Conservation (phyloP, 2,797 vertebrate species). For the Oreochromis mossambicus region DNA sequence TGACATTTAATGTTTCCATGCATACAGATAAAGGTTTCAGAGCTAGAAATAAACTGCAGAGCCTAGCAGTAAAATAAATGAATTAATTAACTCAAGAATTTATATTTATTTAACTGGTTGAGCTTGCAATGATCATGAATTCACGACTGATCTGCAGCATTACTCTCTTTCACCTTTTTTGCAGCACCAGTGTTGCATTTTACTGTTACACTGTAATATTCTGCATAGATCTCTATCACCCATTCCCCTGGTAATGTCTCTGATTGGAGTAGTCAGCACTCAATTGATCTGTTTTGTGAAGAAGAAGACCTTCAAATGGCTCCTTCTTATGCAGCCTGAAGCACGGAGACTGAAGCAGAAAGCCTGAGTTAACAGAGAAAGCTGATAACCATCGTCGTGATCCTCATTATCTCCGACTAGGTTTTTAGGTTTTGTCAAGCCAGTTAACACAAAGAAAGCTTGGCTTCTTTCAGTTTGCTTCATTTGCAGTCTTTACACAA, state of each 20-base stretch:
- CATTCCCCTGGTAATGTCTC: background rate
- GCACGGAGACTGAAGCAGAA: background rate
- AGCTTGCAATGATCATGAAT: background rate
- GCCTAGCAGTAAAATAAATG: background rate
- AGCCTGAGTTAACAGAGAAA: rapidly evolving
- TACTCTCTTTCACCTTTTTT: background rate
- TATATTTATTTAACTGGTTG: background rate
- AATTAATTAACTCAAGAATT: background rate
- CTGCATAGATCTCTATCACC: background rate
- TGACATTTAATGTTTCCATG: background rate
- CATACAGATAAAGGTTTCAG: background rate
- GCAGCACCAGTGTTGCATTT: background rate
- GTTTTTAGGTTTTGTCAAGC: background rate
- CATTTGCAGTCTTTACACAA: background rate
- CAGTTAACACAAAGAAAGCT: background rate
- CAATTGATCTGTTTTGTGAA: background rate
- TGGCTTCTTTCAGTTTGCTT: background rate
- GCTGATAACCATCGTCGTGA: background rate
- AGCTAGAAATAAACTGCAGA: background rate
- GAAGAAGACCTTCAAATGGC: background rate
- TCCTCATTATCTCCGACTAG: rapidly evolving
- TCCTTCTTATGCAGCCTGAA: background rate
- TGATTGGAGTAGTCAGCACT: background rate
- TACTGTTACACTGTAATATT: background rate
- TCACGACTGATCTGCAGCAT: background rate